These are phyloP conservation scores for Drosophila tristis DNA, from an alignment of 1,140 invertebrate species.

Conservation along the genomic window DNA sequence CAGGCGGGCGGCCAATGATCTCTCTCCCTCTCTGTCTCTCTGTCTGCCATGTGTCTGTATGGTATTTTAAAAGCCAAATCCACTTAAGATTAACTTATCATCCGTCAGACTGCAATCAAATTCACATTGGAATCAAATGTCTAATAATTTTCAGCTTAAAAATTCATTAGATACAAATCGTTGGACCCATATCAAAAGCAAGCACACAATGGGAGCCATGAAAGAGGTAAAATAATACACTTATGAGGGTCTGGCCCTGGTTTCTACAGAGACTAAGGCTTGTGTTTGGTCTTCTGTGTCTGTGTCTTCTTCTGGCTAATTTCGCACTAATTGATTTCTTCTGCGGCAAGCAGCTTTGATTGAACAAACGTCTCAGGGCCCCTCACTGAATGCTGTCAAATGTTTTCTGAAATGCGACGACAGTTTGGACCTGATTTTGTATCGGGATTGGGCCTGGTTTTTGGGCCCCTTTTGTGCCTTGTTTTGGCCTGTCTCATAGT, in stretches of 20 bases:
- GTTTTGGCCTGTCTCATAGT: slow-evolving; percentile 21
- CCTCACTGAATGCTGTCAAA: slow-evolving; percentile 55
- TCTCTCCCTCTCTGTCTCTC: slow-evolving; percentile 2
- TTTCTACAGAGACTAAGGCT: too few species aligned
- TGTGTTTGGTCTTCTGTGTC: slow-evolving; percentile 6
- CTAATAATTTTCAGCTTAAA: slow-evolving; percentile 77
- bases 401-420: slow-evolving; percentile 75
- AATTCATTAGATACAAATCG: slow-evolving; percentile 78
- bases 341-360: slow-evolving; percentile 68
- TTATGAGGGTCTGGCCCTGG: slow-evolving; percentile 14
- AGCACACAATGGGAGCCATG: slow-evolving; percentile 59
- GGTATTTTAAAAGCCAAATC: slow-evolving; percentile 64
- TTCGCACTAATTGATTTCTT: slow-evolving; percentile 80
- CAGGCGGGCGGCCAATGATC: slow-evolving; percentile 26
- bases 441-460: slow-evolving; percentile 13
- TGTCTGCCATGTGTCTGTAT: slow-evolving; percentile 14
- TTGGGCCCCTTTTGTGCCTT: slow-evolving; percentile 11
- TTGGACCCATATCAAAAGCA: slow-evolving; percentile 70
- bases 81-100: slow-evolving; percentile 79
- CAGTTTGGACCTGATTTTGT: slow-evolving; percentile 47
- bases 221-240: slow-evolving; percentile 62
- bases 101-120: slow-evolving; percentile 49
- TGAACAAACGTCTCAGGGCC: slow-evolving; percentile 45
- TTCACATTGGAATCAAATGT: slow-evolving; percentile 56
- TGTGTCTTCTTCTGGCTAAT: slow-evolving; percentile 61